Conservation (phyloP, 2,113 vertebrate species). For the Saiga tatarica region DNA sequence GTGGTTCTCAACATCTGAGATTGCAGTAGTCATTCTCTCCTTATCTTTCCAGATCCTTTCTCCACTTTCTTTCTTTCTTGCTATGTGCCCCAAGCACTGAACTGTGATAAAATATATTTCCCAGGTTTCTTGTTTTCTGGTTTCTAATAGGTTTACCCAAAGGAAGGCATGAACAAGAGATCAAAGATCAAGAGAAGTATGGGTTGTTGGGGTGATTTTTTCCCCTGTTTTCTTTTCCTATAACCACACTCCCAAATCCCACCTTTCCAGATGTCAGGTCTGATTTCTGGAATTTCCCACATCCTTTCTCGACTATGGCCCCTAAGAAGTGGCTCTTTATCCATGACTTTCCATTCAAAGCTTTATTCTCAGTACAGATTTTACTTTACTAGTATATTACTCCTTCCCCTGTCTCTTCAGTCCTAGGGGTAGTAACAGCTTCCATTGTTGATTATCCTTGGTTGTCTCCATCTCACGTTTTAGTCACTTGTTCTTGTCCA, state of each 20-base stretch:
- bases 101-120: neutral
- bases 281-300: neutral
- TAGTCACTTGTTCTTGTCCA: neutral
- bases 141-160: neutral
- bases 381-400: neutral
- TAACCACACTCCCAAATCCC: neutral
- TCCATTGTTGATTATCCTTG: no score
- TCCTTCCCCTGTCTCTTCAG: neutral
- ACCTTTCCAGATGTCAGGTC: no score
- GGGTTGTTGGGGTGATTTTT: neutral
- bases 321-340: neutral
- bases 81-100: neutral
- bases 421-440: neutral
- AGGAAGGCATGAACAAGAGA: neutral
- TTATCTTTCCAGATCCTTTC: neutral
- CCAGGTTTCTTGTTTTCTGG: neutral
- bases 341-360: accelerated
- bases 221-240: neutral
- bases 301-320: neutral
- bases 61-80: neutral
- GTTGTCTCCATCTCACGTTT: neutral
- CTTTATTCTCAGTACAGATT: neutral
- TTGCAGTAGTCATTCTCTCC: neutral
- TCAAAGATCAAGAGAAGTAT: neutral
- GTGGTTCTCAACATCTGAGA: neutral